Percentiles rank a stretch among this genome's conserved stretches.
These are phyloP conservation scores for Seira sanloemensis DNA, from an alignment of 2,888 invertebrate species.

Conservation along the genomic window DNA sequence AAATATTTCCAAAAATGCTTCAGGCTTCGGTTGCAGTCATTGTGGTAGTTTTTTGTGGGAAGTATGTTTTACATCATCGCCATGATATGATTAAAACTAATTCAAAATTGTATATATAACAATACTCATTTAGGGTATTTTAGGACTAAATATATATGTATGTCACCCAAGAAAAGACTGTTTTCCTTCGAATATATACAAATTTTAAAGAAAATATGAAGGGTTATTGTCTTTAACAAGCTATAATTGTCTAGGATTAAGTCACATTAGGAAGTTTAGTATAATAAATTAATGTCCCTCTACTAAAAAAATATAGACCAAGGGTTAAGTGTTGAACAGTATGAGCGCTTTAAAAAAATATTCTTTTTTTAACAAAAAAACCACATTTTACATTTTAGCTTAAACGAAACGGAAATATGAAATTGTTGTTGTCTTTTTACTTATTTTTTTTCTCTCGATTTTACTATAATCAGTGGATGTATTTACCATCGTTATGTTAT, in stretches of 20 bases:
- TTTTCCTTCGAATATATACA: conserved; percentile 46
- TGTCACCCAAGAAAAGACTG: conserved; percentile 61
- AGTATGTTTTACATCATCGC: too few relatives aligned
- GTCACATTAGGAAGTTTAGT: not conserved
- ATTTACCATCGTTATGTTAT: too few relatives aligned
- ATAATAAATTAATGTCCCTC: not conserved
- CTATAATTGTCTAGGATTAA: not conserved
- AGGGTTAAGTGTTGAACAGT: not conserved
- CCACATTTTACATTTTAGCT: too few relatives aligned
- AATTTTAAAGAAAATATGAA: conserved; percentile 1
- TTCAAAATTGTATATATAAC: conserved; percentile 10
- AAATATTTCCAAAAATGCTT: too few relatives aligned
- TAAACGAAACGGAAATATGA: too few relatives aligned
- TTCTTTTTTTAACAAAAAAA: not conserved
- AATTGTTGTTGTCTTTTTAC: too few relatives aligned
- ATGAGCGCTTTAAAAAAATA: conserved; percentile 8
- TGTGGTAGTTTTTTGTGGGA: not conserved
- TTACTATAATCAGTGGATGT: too few relatives aligned
- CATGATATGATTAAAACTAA: not conserved
- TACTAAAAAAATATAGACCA: not conserved
- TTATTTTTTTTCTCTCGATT: too few relatives aligned
- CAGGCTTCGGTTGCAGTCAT: not conserved
- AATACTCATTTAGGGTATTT: conserved; percentile 41
- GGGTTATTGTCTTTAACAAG: conserved; percentile 1
- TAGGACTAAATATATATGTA: conserved; percentile 18